Base-by-base conservation (phyloP, 2,113 vertebrate genomes). In the Illadopsis cleaveri region DNA sequence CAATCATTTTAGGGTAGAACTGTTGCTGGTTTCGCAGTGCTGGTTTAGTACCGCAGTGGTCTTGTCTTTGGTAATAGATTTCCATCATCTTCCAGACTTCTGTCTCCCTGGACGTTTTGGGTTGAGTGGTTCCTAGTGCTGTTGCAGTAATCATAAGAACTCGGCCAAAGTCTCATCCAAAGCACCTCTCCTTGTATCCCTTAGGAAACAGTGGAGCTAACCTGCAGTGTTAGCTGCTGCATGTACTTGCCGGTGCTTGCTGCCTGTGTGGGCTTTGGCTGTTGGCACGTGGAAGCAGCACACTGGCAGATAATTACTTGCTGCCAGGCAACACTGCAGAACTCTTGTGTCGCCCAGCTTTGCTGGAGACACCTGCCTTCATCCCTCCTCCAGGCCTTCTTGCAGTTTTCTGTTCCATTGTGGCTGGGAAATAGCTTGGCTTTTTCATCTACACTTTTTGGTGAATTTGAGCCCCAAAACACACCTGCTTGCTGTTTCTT, bases 311-410 rank as follows among this genome's bases (percentile, higher is more conserved):
- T 97, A 95, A 97, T 96, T 93, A 89, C 75, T 95, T 96, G 94
- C 95, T 97, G 96, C 96, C 96, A 97, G 93, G 94, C 94, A 96
- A 53, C 94, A 89, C 90, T 97, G 82, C 90, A 76, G 91, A 97
- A 54, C 53, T 95, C 71, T 90, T 71, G 40, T 82, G 82, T 79
- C 24, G 15, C 62, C 85, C 65, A 27, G 37, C 86, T 93, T 90
- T 96, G 91, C 93, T 96, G 72, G 15, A 95, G 81, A 95, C 90
- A 89, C 90, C 85, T 97, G 96, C 82, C 90, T 97, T 86, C 48
- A 84, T 50, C 71, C 57, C 51, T 95, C 64, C 40, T 94, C 21
- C 38, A 69, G 40, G 31, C 44, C 50, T 80, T 70, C 42, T 78
- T 24, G 25, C 53, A 73, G 42, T 82, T 84, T 77, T 61, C 78